Evolutionary conservation across 1,140 invertebrate genomes (phyloP).

Genomic region (Pygmarrhopalites habei): DNA sequence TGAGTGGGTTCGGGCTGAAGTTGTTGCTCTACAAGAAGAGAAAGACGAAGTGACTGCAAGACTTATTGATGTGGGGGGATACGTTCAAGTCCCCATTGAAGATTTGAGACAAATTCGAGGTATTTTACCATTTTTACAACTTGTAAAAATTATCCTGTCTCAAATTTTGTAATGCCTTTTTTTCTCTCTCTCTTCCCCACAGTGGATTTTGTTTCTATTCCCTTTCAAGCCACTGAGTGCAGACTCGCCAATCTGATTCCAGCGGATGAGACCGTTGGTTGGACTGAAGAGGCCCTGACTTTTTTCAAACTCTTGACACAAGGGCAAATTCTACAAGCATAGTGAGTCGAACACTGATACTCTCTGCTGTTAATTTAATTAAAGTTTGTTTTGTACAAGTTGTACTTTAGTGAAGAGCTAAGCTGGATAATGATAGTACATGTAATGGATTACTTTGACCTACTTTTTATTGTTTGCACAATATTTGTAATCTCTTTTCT

Average conservation of each 20-base stretch:
- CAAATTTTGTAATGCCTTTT: too few relatives aligned
- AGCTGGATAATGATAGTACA: too few relatives aligned
- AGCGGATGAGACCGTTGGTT: conserved; percentile 58
- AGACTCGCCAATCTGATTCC: conserved; percentile 81
- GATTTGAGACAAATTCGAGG: conserved; percentile 55
- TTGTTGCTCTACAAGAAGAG: conserved; percentile 54
- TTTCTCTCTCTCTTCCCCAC: too few relatives aligned
- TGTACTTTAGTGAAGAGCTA: too few relatives aligned
- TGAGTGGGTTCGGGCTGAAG: conserved; percentile 77
- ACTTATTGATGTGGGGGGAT: conserved; percentile 91
- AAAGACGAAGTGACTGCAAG: conserved; percentile 64
- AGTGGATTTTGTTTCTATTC: conserved; percentile 84
- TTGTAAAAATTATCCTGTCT: too few relatives aligned
- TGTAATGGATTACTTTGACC: too few relatives aligned
- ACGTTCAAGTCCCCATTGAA: conserved; percentile 51
- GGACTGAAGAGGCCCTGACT: conserved; percentile 65
- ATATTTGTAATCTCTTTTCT: too few relatives aligned
- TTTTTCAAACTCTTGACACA: conserved; percentile 68
- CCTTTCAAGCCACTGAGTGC: conserved; percentile 94
- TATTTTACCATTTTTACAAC: too few relatives aligned
- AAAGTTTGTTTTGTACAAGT: too few relatives aligned
- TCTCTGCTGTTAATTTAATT: too few relatives aligned
- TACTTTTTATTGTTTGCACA: too few relatives aligned
- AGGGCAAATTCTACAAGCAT: conserved; percentile 73
- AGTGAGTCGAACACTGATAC: conserved; percentile 76